Conservation (phyloP, 92 coral and sea anemone species). For the Palythoa grandiflora region DNA sequence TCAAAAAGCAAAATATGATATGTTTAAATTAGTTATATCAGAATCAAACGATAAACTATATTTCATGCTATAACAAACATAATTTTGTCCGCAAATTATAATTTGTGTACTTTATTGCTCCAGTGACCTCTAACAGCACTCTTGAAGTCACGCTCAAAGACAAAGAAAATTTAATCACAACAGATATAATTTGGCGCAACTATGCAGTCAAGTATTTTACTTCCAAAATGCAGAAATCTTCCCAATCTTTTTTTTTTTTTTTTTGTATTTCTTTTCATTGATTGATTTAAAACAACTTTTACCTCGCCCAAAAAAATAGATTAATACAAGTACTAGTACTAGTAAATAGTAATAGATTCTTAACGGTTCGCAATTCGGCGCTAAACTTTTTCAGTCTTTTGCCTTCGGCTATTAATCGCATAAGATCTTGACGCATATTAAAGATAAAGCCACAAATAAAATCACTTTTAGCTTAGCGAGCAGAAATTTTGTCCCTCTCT, state of each 20-base stretch:
- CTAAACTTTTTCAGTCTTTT: not conserved
- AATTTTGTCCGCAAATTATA: not conserved
- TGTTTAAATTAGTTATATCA: not conserved
- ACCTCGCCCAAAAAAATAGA: not conserved
- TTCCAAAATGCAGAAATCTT: not conserved
- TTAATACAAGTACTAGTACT: not conserved
- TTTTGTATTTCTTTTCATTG: not conserved
- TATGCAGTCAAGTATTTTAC: not conserved
- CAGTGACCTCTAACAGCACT: not conserved
- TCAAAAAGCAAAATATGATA: not conserved
- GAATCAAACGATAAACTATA: not conserved
- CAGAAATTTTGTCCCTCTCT: no score
- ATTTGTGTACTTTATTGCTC: not conserved
- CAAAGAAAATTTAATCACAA: not conserved
- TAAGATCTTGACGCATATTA: no score
- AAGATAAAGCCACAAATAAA: no score
- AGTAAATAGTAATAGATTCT: not conserved
- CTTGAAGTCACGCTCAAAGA: not conserved
- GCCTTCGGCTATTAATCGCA: no score
- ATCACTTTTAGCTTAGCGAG: no score
- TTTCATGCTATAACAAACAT: not conserved
- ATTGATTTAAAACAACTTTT: not conserved
- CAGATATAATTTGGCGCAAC: not conserved
- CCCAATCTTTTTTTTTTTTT: not conserved
- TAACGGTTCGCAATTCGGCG: not conserved